These are phyloP conservation scores for Amphibalanus amphitrite DNA, from an alignment of 1,140 invertebrate genomes.

Conservation along the genomic window DNA sequence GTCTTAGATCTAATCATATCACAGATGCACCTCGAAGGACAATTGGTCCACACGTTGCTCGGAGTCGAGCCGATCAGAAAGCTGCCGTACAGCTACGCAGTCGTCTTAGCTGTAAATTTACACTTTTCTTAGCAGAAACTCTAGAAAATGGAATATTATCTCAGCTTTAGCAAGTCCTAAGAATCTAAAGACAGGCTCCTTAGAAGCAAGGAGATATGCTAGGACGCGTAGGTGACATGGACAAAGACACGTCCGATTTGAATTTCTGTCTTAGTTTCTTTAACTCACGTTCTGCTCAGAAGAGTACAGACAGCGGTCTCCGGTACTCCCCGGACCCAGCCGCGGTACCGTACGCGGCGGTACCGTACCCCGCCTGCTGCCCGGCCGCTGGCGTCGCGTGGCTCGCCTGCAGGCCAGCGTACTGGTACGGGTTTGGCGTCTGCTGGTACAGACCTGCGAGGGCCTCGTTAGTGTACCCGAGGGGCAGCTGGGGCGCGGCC, in stretches of 20 bases:
- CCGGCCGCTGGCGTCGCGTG: background rate
- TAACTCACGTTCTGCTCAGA: background rate
- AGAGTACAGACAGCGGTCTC: background rate
- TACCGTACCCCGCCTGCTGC: background rate
- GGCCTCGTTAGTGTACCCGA: background rate
- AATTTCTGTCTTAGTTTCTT: no score
- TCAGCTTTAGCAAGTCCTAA: no score
- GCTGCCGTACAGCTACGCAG: no score
- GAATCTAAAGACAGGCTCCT: no score
- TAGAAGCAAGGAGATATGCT: no score
- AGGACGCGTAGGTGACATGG: no score
- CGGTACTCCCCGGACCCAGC: background rate
- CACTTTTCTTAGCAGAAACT: no score
- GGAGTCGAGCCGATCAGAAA: no score
- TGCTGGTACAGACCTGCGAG: background rate
- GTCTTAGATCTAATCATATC: background rate
- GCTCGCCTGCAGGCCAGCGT: background rate
- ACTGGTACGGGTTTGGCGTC: background rate
- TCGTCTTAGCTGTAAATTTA: no score
- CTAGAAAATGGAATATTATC: no score
- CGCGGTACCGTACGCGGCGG: background rate
- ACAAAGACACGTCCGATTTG: no score
- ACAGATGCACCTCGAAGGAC: background rate
- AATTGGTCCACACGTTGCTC: background rate
- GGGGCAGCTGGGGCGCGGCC: background rate